phyloP scores from a whole-genome alignment of 2,113 vertebrate species.

The Oreochromis tanganicae region DNA sequence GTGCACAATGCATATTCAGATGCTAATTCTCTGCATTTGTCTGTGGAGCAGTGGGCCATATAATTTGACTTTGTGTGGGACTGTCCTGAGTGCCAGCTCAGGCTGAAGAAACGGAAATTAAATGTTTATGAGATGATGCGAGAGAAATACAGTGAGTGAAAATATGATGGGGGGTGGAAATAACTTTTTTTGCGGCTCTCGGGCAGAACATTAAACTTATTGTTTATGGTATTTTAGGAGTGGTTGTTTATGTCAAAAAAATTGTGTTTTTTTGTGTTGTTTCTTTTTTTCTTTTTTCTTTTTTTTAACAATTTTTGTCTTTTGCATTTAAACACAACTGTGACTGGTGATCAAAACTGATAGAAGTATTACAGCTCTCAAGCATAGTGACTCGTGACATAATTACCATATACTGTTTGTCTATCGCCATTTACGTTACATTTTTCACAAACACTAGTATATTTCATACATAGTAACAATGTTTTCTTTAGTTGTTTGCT shows the following conservation, averaged over 20 bases:
- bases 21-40: constrained; percentile 64
- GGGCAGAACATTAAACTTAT: not conserved
- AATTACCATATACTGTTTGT: not conserved
- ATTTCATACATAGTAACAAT: not conserved
- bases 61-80: constrained; percentile 62
- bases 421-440: not conserved
- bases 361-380: not conserved
- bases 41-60: constrained; percentile 54
- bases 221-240: not conserved
- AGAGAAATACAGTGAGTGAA: not conserved
- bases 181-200: not conserved
- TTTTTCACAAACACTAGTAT: not conserved
- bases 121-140: constrained; percentile 48
- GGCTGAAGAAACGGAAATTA: constrained; percentile 37
- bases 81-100: constrained; percentile 41
- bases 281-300: not conserved
- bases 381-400: not conserved
- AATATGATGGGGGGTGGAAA: not conserved
- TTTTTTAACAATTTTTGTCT: not conserved
- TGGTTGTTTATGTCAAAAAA: no score
- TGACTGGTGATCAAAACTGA: not conserved
- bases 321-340: not conserved
- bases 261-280: not conserved
- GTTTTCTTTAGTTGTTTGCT: not conserved
- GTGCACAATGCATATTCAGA: constrained; percentile 66